Evolutionary conservation across 2,113 vertebrate genomes (phyloP), one percentile per base, ranked within the genome.

Genomic region (Meriones unguiculatus): DNA sequence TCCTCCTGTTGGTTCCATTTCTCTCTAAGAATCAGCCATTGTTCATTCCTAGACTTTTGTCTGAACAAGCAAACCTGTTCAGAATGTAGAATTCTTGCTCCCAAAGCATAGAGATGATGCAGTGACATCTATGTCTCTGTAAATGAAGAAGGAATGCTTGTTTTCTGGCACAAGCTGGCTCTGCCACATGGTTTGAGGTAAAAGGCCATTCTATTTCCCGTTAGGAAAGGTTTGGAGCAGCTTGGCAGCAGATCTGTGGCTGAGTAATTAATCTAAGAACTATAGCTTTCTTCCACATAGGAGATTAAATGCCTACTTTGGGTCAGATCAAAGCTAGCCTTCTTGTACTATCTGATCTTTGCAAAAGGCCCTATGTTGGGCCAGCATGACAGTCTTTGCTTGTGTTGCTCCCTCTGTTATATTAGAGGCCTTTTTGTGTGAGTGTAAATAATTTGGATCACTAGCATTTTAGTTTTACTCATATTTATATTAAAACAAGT

Each of bases 171-270:
- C 4, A 52, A 18, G 72, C 73, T 87, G 81, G 69, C 69, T 87
- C 73, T 91, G 20, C 87, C 82, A 87, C 90, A 57, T 87, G 85
- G 38, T 93, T 95, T 84, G 75, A 93, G 93, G 88, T 96, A 85
- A 95, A 92, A 62, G 65, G 30, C n/a, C 86, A 91, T 95, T 97
- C 89, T 96, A 86, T 97, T 97, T 97, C 94, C 72, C 28, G 38
- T 97, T 89, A 94, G 90, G 69, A 95, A 86, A 93, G 64, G 90
- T 52, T 84, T 91, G 46, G 88, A 84, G 64, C 54, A 95, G 86
- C 59, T 95, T 97, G 97, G 96, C 89, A 97, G 75, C 69, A 97
- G 90, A 95, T 97, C 96, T 96, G 64, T 95, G 94, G n/a, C 78
- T 4, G 8, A 41, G 41, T 90, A 95, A 96, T 97, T 97, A 96